Base-by-base conservation (phyloP, 2,797 vertebrate genomes). In the Notolabrus celidotus region DNA sequence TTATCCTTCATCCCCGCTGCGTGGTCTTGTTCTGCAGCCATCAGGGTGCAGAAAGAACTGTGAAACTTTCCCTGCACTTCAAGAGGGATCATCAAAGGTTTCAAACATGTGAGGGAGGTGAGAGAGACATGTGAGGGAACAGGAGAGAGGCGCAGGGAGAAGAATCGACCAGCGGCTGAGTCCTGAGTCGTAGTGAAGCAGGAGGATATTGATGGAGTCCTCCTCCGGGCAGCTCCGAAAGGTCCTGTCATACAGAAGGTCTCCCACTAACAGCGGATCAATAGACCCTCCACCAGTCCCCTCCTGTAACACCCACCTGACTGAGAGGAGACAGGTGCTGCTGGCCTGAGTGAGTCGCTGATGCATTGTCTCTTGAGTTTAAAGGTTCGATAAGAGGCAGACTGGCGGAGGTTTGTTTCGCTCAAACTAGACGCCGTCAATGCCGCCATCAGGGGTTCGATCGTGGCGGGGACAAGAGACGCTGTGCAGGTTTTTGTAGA, bases 211-310 rank as follows among this genome's bases (percentile, higher is more conserved):
- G 84, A 85, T 50, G 34, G 56, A 72, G 43, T 43, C 49, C n/a
- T 67, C 54, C 41, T n/a, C 33, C 45, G 22, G 17, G 58, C 69
- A 58, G 69, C 69, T 54, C 31, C 63, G 42, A 43, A 19, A 25
- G 53, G 59, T 65, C 45, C 49, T 29, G 61, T 69, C 70, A 63
- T 47, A 63, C 41, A 22, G 9, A 19, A 60, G 12, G 49, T 33
- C 10, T 39, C 58, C 38, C 10, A 19, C 57, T 66, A 63, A 50
- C 79, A 38, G 8, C 55, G 0, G 73, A 81, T 88, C 88, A 68
- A 86, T 85, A 45, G 39, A 3, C 38, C 49, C 63, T 64, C 31
- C 36, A 12, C 17, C 2, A 17, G 58, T 31, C 59, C 20, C 1
- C 57, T 53, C 1, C 57, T 53, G 43, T 22, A 29, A 77, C 72